A percentile compares a stretch with the other conserved stretches of the same genome.
These are phyloP conservation scores for Phylloscopus collybita DNA, from an alignment of 2,797 vertebrate genomes.

Conservation along the genomic window DNA sequence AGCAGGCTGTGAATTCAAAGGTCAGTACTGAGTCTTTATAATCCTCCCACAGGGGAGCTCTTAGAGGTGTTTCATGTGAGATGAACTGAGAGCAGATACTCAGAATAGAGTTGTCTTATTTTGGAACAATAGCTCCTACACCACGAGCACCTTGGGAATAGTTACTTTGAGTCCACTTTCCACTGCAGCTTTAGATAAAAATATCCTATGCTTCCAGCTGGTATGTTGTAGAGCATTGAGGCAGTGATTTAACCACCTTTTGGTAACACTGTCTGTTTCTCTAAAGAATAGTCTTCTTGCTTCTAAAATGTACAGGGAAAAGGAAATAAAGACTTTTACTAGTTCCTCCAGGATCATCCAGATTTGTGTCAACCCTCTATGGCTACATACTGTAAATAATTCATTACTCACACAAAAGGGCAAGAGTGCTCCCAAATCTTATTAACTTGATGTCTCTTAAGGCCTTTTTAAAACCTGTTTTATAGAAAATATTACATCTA, in stretches of 20 bases:
- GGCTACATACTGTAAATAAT: background rate
- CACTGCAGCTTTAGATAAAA: background rate
- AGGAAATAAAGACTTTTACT: background rate
- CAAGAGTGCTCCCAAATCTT: slow-evolving; percentile 8
- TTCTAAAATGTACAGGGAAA: background rate
- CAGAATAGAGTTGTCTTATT: background rate
- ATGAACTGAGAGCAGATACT: background rate
- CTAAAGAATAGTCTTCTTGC: background rate
- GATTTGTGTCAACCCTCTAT: background rate
- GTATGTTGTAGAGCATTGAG: background rate
- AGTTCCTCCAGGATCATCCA: background rate
- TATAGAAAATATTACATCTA: slow-evolving; percentile 6
- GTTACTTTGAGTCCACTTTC: background rate
- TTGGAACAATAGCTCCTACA: background rate
- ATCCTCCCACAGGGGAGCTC: background rate
- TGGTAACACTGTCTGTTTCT: background rate
- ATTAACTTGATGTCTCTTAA: slow-evolving; percentile 48
- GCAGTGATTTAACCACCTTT: background rate
- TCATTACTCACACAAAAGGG: slow-evolving; percentile 9
- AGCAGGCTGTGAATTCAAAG: background rate
- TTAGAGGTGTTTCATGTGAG: background rate
- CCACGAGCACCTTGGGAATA: background rate
- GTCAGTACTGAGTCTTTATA: background rate
- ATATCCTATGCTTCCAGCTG: background rate
- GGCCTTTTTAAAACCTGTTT: background rate